Conservation (phyloP, 2,888 invertebrate genomes). For the Agrochola macilenta region DNA sequence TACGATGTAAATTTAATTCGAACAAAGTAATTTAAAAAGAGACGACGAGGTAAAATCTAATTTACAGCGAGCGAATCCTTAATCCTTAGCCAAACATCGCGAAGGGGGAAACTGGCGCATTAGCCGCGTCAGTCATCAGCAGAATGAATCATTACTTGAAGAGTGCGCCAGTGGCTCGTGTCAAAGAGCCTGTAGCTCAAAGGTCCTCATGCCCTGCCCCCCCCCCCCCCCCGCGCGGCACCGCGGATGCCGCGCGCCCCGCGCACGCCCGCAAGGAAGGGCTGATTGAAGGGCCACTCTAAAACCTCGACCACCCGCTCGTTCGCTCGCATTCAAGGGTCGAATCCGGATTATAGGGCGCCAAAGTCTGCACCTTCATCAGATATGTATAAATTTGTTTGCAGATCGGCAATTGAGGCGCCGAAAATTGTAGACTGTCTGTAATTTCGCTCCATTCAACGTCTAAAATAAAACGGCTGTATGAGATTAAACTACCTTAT, state of each 20-base stretch:
- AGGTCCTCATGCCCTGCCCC: slow-evolving; percentile 83
- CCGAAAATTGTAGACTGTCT: slow-evolving; percentile 83
- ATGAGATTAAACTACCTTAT: slow-evolving; percentile 72
- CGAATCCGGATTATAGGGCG: slow-evolving; percentile 90
- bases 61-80: slow-evolving; percentile 77
- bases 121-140: slow-evolving; percentile 90
- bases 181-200: slow-evolving; percentile 90
- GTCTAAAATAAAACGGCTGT: slow-evolving; percentile 71
- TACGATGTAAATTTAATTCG: slow-evolving; percentile 54
- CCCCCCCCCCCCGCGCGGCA: slow-evolving; percentile 66
- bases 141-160: slow-evolving; percentile 91
- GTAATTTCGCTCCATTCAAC: slow-evolving; percentile 85
- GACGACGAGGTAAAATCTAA: slow-evolving; percentile 73
- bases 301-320: slow-evolving; percentile 89
- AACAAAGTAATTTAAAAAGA: slow-evolving; percentile 70
- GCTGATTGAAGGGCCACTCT: slow-evolving; percentile 91
- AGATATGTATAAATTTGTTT: slow-evolving; percentile 88
- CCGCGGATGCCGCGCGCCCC: slow-evolving; percentile 71
- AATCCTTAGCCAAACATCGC: slow-evolving; percentile 84
- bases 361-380: slow-evolving; percentile 89
- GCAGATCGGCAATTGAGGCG: slow-evolving; percentile 82
- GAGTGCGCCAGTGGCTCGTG: slow-evolving; percentile 90
- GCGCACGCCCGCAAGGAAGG: slow-evolving; percentile 84
- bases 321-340: slow-evolving; percentile 89
- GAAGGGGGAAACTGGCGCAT: slow-evolving; percentile 84